phyloP scores from a whole-genome alignment of 2,888 invertebrate species.

The Scrobipalpa atriplicella region DNA sequence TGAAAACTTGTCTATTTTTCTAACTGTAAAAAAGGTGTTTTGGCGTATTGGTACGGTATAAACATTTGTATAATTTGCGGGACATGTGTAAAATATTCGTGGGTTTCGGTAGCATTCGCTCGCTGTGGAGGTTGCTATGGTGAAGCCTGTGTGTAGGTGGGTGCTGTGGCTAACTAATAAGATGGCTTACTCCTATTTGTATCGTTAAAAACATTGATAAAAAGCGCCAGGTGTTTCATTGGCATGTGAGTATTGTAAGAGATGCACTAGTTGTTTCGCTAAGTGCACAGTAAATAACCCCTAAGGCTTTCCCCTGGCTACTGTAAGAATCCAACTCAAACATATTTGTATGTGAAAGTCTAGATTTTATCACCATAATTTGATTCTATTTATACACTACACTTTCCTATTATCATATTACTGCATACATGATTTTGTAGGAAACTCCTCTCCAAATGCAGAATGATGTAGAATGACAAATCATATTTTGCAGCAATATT shows the following conservation, averaged over 20 bases:
- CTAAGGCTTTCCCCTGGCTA: slow-evolving; percentile 47
- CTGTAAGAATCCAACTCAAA: slow-evolving; percentile 41
- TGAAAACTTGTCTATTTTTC: slow-evolving; percentile 36
- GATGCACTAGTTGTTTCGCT: slow-evolving; percentile 65
- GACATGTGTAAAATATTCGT: slow-evolving; percentile 10
- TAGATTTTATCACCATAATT: not conserved
- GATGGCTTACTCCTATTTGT: slow-evolving; percentile 22
- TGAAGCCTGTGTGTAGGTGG: slow-evolving; percentile 53
- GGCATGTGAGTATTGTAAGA: slow-evolving; percentile 54
- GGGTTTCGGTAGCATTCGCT: slow-evolving; percentile 23
- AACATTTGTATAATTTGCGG: slow-evolving; percentile 24
- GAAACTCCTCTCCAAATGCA: too few species aligned
- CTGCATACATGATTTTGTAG: not conserved
- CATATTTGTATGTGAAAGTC: slow-evolving; percentile 3
- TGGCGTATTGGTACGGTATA: slow-evolving; percentile 34
- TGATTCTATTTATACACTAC: not conserved
- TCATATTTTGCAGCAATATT: too few species aligned
- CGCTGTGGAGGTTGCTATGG: slow-evolving; percentile 42
- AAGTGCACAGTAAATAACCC: slow-evolving; percentile 28
- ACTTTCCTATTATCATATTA: not conserved
- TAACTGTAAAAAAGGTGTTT: slow-evolving; percentile 49
- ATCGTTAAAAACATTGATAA: slow-evolving; percentile 15
- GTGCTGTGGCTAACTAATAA: slow-evolving; percentile 30
- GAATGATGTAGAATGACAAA: too few species aligned
- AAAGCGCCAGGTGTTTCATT: slow-evolving; percentile 40